phyloP scores from a whole-genome alignment of 2,888 invertebrate genomes.

The Azorinus chamasolen region DNA sequence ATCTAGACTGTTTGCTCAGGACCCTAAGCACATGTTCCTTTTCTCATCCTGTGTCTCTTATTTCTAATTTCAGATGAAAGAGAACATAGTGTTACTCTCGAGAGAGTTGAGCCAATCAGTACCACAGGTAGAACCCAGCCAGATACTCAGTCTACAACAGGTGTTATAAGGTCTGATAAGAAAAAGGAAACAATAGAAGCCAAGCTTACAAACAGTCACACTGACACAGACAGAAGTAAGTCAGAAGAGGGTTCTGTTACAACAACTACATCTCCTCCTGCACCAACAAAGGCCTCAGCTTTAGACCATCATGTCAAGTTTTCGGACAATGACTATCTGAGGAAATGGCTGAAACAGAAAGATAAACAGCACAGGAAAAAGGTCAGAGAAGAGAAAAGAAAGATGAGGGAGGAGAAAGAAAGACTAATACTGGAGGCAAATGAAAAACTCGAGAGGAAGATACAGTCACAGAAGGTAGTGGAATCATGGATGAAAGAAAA shows the following conservation, averaged over 20 bases:
- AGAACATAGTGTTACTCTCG: too few relatives aligned
- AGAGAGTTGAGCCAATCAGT: constrained; percentile 6
- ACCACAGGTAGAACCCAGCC: constrained; percentile 51
- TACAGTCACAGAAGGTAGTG: constrained; percentile 70
- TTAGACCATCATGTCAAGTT: constrained; percentile 71
- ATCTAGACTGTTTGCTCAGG: too few relatives aligned
- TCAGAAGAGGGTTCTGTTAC: too few relatives aligned
- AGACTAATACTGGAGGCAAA: constrained; percentile 68
- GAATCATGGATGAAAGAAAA: constrained; percentile 77
- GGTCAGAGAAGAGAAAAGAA: constrained; percentile 69
- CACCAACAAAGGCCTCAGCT: not conserved
- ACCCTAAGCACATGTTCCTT: too few relatives aligned
- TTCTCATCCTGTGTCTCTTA: too few relatives aligned
- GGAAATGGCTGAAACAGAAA: constrained; percentile 74
- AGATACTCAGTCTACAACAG: constrained; percentile 45
- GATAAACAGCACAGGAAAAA: constrained; percentile 69
- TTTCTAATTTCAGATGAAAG: too few relatives aligned
- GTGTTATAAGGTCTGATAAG: constrained; percentile 35
- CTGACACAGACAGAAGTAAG: constrained; percentile 13
- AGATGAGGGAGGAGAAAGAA: constrained; percentile 72
- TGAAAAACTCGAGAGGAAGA: constrained; percentile 64
- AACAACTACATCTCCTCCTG: too few relatives aligned
- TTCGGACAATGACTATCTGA: constrained; percentile 67
- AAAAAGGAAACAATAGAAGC: constrained; percentile 58
- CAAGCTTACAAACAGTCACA: constrained; percentile 33